These are phyloP conservation scores for Lycia hirtaria DNA, from an alignment of 2,888 invertebrate genomes.

Conservation along the genomic window DNA sequence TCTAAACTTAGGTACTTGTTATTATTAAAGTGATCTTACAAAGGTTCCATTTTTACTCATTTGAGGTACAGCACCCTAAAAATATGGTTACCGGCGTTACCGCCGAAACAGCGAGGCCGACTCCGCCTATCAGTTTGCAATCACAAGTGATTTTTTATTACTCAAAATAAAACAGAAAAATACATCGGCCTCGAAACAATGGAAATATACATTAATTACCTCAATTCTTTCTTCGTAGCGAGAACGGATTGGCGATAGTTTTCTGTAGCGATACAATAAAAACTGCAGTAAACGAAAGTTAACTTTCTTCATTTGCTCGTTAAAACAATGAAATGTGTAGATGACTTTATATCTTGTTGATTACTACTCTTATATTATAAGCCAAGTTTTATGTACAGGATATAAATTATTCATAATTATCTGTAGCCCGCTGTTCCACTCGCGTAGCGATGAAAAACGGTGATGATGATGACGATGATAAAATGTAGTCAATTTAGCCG, in stretches of 20 bases:
- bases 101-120: conserved; percentile 18
- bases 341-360: neutral
- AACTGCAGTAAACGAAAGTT: conserved; percentile 12
- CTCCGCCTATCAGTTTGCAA: conserved; percentile 22
- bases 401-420: too few relatives aligned
- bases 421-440: too few relatives aligned
- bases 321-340: conserved; percentile 7
- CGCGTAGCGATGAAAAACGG: too few relatives aligned
- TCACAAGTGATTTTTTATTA: conserved; percentile 13
- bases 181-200: conserved; percentile 40
- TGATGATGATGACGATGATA: too few relatives aligned
- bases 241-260: conserved; percentile 4
- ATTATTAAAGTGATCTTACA: too few relatives aligned
- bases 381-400: too few relatives aligned
- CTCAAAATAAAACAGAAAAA: conserved; percentile 26
- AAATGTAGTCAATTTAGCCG: too few relatives aligned
- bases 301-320: conserved; percentile 12
- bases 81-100: too few relatives aligned
- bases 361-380: too few relatives aligned
- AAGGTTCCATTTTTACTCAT: too few relatives aligned
- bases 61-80: too few relatives aligned
- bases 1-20: too few relatives aligned
- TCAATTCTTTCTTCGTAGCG: conserved; percentile 11
- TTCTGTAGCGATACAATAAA: conserved; percentile 23
- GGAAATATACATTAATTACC: conserved; percentile 9